These are phyloP conservation scores for Atherinomorus stipes DNA, from an alignment of 2,113 vertebrate genomes.

Conservation along the genomic window DNA sequence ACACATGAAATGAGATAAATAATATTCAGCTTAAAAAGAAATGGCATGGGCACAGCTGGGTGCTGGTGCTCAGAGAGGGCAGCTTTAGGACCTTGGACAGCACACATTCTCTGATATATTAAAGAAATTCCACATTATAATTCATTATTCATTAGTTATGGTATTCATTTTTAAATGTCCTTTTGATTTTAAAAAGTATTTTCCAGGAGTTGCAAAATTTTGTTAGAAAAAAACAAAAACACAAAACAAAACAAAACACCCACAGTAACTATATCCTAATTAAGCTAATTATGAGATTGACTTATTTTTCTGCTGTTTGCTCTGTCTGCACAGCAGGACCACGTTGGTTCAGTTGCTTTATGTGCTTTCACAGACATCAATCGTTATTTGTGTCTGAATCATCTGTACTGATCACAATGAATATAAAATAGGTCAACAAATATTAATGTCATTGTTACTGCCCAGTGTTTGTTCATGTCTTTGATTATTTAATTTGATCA, in stretches of 20 bases:
- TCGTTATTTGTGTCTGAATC: constrained; percentile 16
- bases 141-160: not conserved
- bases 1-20: constrained; percentile 13
- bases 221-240: not conserved
- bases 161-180: not conserved
- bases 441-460: constrained; percentile 8
- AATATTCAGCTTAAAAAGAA: constrained; percentile 15
- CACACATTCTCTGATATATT: not conserved
- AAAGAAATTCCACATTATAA: not conserved
- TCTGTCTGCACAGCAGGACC: not conserved
- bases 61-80: not conserved
- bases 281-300: constrained; percentile 4
- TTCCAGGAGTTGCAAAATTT: not conserved
- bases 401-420: not conserved
- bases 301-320: constrained; percentile 1
- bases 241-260: no score
- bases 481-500: no score
- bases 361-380: not conserved
- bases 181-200: no score
- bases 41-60: not conserved
- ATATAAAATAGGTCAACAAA: not conserved
- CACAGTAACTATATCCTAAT: not conserved
- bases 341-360: not conserved
- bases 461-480: not conserved
- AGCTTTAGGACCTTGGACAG: constrained; percentile 58